Percentiles rank a stretch among this genome's conserved stretches.
These are phyloP conservation scores for Protodeltote pygarga DNA, from an alignment of 2,888 invertebrate species.

Conservation along the genomic window DNA sequence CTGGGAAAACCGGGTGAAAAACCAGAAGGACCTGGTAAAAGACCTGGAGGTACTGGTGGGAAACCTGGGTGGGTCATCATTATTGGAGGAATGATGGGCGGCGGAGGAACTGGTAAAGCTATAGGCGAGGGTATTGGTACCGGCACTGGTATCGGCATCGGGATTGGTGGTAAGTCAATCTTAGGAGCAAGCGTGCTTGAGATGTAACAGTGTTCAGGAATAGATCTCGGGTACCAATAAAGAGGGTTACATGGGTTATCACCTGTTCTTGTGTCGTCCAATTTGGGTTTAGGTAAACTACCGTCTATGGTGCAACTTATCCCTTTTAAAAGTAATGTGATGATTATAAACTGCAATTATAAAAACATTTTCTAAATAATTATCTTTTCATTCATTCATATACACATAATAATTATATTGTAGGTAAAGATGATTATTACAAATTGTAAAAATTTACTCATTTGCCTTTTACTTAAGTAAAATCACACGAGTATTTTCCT, in stretches of 20 bases:
- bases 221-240: conserved; percentile 69
- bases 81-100: conserved; percentile 21
- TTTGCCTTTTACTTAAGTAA: too few species aligned
- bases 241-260: conserved; percentile 72
- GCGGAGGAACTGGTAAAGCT: conserved; percentile 23
- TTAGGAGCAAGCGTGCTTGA: conserved; percentile 18
- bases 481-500: too few species aligned
- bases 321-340: conserved; percentile 32
- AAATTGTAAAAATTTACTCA: too few species aligned
- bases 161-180: conserved; percentile 25
- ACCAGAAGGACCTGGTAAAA: too few species aligned
- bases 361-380: too few species aligned
- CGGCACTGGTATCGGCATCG: conserved; percentile 42
- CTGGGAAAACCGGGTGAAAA: too few species aligned
- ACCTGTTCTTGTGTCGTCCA: conserved; percentile 22
- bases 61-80: too few species aligned
- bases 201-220: conserved; percentile 56
- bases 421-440: too few species aligned
- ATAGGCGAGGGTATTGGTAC: conserved; percentile 22
- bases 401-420: not conserved
- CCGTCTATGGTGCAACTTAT: conserved; percentile 61
- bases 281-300: not conserved
- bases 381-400: not conserved
- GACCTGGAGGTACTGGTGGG: conserved; percentile 8
- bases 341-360: conserved; percentile 53